phyloP scores from a whole-genome alignment of 2,888 invertebrate genomes.

The Catocala nupta region DNA sequence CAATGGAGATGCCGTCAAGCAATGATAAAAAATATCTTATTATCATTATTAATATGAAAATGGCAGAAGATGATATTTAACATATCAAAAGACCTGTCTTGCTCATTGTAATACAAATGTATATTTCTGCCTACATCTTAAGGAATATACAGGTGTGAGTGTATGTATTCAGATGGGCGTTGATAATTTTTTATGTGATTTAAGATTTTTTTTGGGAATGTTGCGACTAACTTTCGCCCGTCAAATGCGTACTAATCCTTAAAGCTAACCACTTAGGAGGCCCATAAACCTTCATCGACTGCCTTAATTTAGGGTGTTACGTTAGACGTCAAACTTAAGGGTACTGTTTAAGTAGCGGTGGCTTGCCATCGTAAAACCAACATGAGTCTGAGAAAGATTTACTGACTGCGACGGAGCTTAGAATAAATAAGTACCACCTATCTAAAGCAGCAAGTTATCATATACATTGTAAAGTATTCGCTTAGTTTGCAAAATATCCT shows the following conservation, averaged over 20 bases:
- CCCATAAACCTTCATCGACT: slow-evolving; percentile 62
- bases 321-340: slow-evolving; percentile 55
- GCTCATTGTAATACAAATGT: too few relatives aligned
- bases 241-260: slow-evolving; percentile 32
- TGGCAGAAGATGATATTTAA: too few relatives aligned
- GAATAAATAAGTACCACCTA: slow-evolving; percentile 28
- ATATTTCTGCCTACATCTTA: too few relatives aligned
- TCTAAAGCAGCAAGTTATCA: slow-evolving; percentile 4
- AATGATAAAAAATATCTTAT: too few relatives aligned
- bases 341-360: slow-evolving; percentile 40
- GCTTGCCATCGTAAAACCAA: slow-evolving; percentile 47
- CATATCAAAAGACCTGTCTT: too few relatives aligned
- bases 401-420: slow-evolving; percentile 24
- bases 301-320: slow-evolving; percentile 60
- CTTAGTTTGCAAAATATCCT: too few relatives aligned
- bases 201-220: neutral
- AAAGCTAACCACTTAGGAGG: slow-evolving; percentile 45
- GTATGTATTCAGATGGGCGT: too few relatives aligned
- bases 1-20: too few relatives aligned
- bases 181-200: too few relatives aligned
- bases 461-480: slow-evolving; percentile 6
- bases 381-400: slow-evolving; percentile 34
- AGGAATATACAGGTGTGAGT: too few relatives aligned
- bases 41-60: too few relatives aligned
- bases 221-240: slow-evolving; percentile 2